phyloP scores from a whole-genome alignment of 1,140 invertebrate species.

The Euschistus heros region DNA sequence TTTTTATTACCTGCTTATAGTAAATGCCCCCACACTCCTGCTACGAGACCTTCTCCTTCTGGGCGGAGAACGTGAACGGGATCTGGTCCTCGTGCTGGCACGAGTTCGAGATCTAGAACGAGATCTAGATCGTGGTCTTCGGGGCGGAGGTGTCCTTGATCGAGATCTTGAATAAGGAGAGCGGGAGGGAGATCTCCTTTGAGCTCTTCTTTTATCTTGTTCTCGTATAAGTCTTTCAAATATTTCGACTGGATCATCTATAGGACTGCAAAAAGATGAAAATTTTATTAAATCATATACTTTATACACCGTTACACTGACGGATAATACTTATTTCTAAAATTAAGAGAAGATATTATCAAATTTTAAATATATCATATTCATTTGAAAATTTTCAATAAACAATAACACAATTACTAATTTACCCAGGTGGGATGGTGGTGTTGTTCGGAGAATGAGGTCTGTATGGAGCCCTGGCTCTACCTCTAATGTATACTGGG shows the following conservation, averaged over 20 bases:
- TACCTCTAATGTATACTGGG: background rate
- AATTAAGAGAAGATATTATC: background rate
- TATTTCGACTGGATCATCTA: conserved; percentile 70
- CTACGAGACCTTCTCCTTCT: conserved; percentile 6
- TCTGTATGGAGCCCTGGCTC: conserved; percentile 3
- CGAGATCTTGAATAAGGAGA: conserved; percentile 29
- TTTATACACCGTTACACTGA: background rate
- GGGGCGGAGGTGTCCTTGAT: conserved; percentile 24
- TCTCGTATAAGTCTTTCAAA: conserved; percentile 75
- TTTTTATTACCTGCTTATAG: conserved; percentile 23
- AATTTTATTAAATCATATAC: conserved; percentile 3
- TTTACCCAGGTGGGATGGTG: conserved; percentile 5
- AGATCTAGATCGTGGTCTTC: conserved; percentile 31
- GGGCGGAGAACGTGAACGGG: conserved; percentile 18
- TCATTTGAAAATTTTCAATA: background rate
- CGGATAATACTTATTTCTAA: no score
- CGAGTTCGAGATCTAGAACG: conserved; percentile 36
- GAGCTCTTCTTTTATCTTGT: conserved; percentile 60
- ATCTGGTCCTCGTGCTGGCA: conserved; percentile 29
- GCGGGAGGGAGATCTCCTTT: background rate
- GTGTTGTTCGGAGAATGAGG: conserved; percentile 1
- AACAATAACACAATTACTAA: conserved; percentile 16
- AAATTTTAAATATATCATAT: background rate
- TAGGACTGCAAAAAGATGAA: conserved; percentile 42
- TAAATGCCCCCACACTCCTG: conserved; percentile 14